A percentile compares a stretch with the other conserved stretches of the same genome.
Evolutionary conservation across 2,797 vertebrate genomes (phyloP).

Genomic region (Naso thynnoides): DNA sequence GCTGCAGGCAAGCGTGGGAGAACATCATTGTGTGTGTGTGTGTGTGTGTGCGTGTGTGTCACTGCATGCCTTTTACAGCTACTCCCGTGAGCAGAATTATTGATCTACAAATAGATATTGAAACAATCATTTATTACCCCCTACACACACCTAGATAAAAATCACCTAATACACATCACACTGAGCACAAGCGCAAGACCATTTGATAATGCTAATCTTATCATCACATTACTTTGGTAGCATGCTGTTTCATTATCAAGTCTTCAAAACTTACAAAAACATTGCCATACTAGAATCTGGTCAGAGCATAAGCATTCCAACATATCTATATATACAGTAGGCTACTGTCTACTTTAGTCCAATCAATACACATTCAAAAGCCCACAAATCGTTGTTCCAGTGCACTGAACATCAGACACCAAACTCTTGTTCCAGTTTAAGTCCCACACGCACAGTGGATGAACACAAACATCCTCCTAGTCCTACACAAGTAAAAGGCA

Average conservation of each 20-base stretch:
- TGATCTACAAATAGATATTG: slow-evolving; percentile 62
- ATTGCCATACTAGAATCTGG: neutral
- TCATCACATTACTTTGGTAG: neutral
- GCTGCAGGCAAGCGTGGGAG: slow-evolving; percentile 69
- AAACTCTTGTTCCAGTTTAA: slow-evolving; percentile 30
- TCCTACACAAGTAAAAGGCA: slow-evolving; percentile 25
- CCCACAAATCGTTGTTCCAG: slow-evolving; percentile 39
- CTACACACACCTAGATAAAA: neutral
- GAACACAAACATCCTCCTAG: slow-evolving; percentile 15
- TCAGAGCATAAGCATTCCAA: neutral
- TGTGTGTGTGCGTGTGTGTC: slow-evolving; percentile 43
- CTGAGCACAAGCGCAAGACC: slow-evolving; percentile 20
- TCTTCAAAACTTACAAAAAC: neutral
- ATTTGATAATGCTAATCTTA: slow-evolving; percentile 21
- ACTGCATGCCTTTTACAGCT: slow-evolving; percentile 52
- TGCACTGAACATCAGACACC: slow-evolving; percentile 43
- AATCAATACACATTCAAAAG: slow-evolving; percentile 43
- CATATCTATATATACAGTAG: slow-evolving; percentile 26
- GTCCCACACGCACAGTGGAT: slow-evolving; percentile 37
- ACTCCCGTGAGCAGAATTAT: slow-evolving; percentile 63
- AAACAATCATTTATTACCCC: slow-evolving; percentile 52
- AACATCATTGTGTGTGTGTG: slow-evolving; percentile 40
- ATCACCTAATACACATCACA: slow-evolving; percentile 20
- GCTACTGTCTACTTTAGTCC: slow-evolving; percentile 13
- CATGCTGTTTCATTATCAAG: neutral